Evolutionary conservation across 2,797 vertebrate genomes (phyloP).

Genomic region (Spinus pinus): DNA sequence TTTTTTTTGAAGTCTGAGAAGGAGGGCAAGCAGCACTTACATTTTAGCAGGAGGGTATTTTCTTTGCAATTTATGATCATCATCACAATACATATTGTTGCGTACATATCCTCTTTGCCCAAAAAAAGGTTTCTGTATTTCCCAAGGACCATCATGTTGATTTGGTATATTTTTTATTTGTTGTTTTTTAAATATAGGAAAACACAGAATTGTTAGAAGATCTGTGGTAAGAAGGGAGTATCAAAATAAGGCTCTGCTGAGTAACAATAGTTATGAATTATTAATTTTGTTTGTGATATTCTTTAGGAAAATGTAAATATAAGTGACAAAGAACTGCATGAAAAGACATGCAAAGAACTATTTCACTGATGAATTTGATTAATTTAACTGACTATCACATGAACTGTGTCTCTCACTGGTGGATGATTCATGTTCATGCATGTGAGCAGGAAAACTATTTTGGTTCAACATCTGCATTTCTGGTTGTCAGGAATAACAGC

Average conservation of each 20-base stretch:
- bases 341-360: constrained; percentile 35
- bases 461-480: background rate
- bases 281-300: constrained; percentile 47
- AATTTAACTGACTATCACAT: constrained; percentile 12
- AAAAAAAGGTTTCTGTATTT: background rate
- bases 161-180: background rate
- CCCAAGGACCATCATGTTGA: background rate
- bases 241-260: background rate
- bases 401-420: background rate
- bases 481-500: background rate
- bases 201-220: background rate
- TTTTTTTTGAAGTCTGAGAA: background rate
- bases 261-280: constrained; percentile 40
- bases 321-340: background rate
- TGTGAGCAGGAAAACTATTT: background rate
- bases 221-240: background rate
- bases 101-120: background rate
- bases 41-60: background rate
- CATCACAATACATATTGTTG: background rate
- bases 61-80: background rate
- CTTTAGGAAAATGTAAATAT: constrained; percentile 25
- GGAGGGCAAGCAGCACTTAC: background rate
- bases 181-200: background rate
- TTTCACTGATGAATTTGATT: background rate
- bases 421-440: constrained; percentile 7